Conservation (phyloP, 2,797 vertebrate genomes). For the Okamejei kenojei region DNA sequence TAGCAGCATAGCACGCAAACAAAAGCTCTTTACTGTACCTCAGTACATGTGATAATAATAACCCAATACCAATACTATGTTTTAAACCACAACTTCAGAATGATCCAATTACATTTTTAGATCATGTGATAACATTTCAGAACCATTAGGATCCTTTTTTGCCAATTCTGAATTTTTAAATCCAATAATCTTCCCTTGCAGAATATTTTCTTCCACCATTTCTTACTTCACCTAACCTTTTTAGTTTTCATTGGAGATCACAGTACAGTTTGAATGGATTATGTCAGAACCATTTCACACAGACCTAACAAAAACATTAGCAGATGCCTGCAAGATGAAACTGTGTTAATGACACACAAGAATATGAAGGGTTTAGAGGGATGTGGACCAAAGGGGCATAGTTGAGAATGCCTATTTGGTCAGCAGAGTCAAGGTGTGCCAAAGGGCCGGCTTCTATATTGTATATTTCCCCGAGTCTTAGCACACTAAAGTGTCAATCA, state of each 20-base stretch:
- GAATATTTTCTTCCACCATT: neutral
- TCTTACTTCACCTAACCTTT: neutral
- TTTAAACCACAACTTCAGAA: neutral
- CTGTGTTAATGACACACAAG: neutral
- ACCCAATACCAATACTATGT: neutral
- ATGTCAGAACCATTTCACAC: neutral
- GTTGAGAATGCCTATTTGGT: too few relatives aligned
- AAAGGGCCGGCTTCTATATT: too few relatives aligned
- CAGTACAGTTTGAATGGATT: neutral
- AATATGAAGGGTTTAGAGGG: too few relatives aligned
- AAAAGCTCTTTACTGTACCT: too few relatives aligned
- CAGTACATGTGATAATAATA: too few relatives aligned
- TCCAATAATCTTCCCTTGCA: neutral
- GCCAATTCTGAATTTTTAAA: neutral
- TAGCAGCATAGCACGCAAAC: too few relatives aligned
- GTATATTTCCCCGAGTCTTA: too few relatives aligned
- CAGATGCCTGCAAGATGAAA: neutral
- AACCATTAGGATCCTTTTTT: neutral
- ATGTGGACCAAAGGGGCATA: too few relatives aligned
- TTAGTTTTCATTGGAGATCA: neutral
- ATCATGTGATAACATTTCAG: neutral
- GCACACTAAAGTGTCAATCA: too few relatives aligned
- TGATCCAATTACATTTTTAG: neutral
- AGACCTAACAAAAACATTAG: neutral
- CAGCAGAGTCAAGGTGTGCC: too few relatives aligned